A percentile compares a stretch with the other conserved stretches of the same genome.
These are phyloP conservation scores for Pachypsylla venusta DNA, from an alignment of 1,140 invertebrate species.

Conservation along the genomic window DNA sequence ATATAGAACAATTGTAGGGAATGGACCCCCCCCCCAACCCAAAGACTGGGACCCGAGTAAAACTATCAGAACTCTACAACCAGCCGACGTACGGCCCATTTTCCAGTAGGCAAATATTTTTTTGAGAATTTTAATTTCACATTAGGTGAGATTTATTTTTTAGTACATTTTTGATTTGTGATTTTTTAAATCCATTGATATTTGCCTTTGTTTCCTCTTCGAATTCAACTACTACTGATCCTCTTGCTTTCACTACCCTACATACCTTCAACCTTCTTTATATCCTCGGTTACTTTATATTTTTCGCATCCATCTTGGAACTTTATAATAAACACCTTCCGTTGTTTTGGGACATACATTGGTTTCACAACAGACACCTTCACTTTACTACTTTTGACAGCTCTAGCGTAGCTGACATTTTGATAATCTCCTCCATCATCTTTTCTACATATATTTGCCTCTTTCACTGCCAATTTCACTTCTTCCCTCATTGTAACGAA, in stretches of 20 bases:
- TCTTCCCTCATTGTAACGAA: not conserved
- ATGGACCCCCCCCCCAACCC: no score
- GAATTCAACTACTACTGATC: not conserved
- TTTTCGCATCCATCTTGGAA: not conserved
- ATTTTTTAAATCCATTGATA: not conserved
- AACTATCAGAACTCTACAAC: no score
- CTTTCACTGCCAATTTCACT: not conserved
- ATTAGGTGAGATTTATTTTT: no score
- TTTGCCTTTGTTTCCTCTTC: not conserved
- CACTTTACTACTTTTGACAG: not conserved
- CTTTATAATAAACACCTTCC: not conserved
- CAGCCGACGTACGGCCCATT: no score
- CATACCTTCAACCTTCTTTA: not conserved
- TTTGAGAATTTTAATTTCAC: no score
- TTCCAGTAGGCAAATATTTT: no score
- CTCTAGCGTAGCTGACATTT: not conserved
- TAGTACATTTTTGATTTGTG: no score
- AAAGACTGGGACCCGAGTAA: no score
- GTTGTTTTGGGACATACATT: not conserved
- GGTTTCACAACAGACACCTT: not conserved
- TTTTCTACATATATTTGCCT: not conserved
- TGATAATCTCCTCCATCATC: not conserved
- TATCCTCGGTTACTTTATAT: not conserved
- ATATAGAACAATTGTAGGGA: no score
- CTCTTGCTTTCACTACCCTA: not conserved